Evolutionary conservation across 2,888 invertebrate species (phyloP).

Genomic region (Heliconius hortense): DNA sequence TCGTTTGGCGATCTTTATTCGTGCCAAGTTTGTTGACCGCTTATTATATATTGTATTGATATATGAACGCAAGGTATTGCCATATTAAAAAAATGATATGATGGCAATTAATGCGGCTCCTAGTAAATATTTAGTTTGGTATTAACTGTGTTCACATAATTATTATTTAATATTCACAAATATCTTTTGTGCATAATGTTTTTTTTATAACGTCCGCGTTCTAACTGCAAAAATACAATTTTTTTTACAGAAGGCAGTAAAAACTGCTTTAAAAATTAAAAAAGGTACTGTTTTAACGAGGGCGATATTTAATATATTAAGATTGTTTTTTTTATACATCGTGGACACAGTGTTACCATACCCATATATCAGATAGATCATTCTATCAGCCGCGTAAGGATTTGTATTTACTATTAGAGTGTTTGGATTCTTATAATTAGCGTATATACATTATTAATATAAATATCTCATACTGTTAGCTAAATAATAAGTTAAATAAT

Average conservation of each 20-base stretch:
- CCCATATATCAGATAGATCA: conserved; percentile 29
- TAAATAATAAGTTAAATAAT: conserved; percentile 61
- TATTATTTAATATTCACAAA: background rate
- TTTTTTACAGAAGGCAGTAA: too few species aligned
- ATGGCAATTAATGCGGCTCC: conserved; percentile 31
- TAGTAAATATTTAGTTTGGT: conserved; percentile 25
- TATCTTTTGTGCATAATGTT: background rate
- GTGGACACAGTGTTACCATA: conserved; percentile 26
- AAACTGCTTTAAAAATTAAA: too few species aligned
- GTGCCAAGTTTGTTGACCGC: conserved; percentile 40
- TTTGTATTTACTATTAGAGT: conserved; percentile 56
- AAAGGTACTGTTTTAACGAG: too few species aligned
- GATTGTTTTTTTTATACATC: conserved; percentile 1
- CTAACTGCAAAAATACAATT: too few species aligned
- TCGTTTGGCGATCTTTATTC: conserved; percentile 28
- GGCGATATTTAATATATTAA: too few species aligned
- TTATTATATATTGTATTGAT: conserved; percentile 26
- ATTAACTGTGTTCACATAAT: conserved; percentile 1
- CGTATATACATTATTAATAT: conserved; percentile 64
- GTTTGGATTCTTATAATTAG: conserved; percentile 71
- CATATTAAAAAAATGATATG: conserved; percentile 31
- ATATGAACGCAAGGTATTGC: conserved; percentile 39
- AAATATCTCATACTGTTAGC: conserved; percentile 74
- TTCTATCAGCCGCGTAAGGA: conserved; percentile 48
- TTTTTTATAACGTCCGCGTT: background rate